Conservation (phyloP, 2,113 vertebrate species). For the Mellivora capensis region DNA sequence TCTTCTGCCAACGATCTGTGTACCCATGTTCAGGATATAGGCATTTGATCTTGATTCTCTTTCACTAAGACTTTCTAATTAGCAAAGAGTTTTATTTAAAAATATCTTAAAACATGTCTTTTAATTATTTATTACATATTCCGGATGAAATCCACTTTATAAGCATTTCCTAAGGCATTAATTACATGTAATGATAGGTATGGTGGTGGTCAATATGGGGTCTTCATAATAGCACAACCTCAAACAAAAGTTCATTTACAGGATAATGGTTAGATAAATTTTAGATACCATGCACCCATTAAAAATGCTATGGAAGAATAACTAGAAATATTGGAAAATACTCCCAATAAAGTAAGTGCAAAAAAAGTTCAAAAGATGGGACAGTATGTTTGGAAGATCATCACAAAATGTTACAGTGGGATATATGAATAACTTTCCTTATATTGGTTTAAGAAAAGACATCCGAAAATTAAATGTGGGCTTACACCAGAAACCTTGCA, state of each 20-base stretch:
- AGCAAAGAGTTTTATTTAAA: background rate
- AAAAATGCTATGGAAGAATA: background rate
- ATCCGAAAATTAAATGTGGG: background rate
- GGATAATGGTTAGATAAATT: background rate
- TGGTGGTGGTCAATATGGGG: background rate
- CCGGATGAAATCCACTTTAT: background rate
- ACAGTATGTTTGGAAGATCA: background rate
- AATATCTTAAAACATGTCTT: background rate
- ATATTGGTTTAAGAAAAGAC: background rate
- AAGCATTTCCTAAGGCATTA: slow-evolving; percentile 2
- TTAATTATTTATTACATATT: background rate
- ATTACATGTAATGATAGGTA: background rate
- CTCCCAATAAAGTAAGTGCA: background rate
- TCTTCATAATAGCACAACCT: background rate
- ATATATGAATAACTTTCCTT: background rate
- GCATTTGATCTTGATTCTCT: background rate
- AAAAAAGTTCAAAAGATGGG: background rate
- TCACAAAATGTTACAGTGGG: background rate
- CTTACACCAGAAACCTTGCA: background rate
- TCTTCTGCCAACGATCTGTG: background rate
- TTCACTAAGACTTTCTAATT: background rate
- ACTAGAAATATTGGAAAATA: background rate
- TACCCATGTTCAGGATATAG: background rate
- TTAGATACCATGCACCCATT: background rate
- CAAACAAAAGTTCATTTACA: background rate